A percentile compares a stretch with the other conserved stretches of the same genome.
Evolutionary conservation across 1,140 invertebrate genomes (phyloP).

Genomic region (Vanessa tameamea): DNA sequence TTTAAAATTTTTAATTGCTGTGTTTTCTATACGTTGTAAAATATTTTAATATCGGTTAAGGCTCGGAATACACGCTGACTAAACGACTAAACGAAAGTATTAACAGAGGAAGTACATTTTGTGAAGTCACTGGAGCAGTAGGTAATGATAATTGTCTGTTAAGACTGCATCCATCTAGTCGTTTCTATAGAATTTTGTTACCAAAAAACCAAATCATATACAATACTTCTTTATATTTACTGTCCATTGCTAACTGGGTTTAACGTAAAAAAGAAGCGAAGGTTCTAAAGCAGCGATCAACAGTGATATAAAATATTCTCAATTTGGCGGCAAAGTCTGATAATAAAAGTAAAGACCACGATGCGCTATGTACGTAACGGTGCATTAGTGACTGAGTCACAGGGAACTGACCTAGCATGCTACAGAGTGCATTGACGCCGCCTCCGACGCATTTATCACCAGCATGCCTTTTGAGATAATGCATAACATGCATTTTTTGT

Average conservation of each 20-base stretch:
- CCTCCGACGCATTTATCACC: conserved; percentile 67
- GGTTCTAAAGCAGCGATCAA: conserved; percentile 10
- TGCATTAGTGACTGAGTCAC: conserved; percentile 74
- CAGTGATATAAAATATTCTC: neutral
- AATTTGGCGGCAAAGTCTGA: neutral
- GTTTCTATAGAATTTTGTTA: conserved; percentile 38
- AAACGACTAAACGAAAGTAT: conserved; percentile 72
- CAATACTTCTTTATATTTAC: neutral
- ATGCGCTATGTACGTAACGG: conserved; percentile 73
- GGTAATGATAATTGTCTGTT: conserved; percentile 66
- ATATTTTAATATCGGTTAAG: neutral
- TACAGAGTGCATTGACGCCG: conserved; percentile 77
- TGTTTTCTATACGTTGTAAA: too few species aligned
- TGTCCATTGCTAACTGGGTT: conserved; percentile 43
- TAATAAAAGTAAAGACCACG: conserved; percentile 60
- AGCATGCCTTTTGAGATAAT: conserved; percentile 76
- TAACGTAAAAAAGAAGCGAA: neutral
- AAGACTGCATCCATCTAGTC: conserved; percentile 50
- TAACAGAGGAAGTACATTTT: conserved; percentile 63
- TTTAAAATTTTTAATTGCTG: too few species aligned
- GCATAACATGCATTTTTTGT: conserved; percentile 61
- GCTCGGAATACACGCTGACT: conserved; percentile 43
- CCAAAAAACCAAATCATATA: neutral
- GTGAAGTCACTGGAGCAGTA: conserved; percentile 73
- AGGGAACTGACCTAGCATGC: conserved; percentile 80